phyloP scores from a whole-genome alignment of 2,113 vertebrate genomes.

The Marmota monax region DNA sequence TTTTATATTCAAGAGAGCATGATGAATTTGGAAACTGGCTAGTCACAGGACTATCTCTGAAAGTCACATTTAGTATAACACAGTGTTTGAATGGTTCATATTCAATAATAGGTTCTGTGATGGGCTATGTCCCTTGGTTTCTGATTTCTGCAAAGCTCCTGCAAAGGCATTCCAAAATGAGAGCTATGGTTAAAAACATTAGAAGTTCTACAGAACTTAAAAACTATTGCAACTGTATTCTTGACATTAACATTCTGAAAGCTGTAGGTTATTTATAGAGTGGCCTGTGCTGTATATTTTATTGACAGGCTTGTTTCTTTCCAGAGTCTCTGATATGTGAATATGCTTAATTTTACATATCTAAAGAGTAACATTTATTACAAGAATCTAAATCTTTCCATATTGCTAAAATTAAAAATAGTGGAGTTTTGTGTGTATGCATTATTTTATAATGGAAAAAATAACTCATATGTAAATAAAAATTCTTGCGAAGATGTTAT shows the following conservation, averaged over 20 bases:
- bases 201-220: neutral
- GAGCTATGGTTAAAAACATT: neutral
- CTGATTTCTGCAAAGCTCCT: neutral
- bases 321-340: neutral
- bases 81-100: neutral
- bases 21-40: neutral
- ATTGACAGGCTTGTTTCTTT: neutral
- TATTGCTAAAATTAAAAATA: neutral
- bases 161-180: neutral
- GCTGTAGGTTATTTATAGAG: neutral
- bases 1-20: neutral
- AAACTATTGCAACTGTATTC: neutral
- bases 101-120: neutral
- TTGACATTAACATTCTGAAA: neutral
- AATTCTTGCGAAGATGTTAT: neutral
- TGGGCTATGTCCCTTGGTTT: neutral
- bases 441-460: neutral
- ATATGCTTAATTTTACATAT: neutral
- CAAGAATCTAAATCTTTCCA: neutral
- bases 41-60: neutral
- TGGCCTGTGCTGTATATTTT: neutral
- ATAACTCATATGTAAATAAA: constrained; percentile 2
- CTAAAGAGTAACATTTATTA: neutral
- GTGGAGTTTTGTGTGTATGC: neutral
- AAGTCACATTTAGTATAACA: neutral